Evolutionary conservation across 2,888 invertebrate species (phyloP).

Genomic region (Papilio protenor): DNA sequence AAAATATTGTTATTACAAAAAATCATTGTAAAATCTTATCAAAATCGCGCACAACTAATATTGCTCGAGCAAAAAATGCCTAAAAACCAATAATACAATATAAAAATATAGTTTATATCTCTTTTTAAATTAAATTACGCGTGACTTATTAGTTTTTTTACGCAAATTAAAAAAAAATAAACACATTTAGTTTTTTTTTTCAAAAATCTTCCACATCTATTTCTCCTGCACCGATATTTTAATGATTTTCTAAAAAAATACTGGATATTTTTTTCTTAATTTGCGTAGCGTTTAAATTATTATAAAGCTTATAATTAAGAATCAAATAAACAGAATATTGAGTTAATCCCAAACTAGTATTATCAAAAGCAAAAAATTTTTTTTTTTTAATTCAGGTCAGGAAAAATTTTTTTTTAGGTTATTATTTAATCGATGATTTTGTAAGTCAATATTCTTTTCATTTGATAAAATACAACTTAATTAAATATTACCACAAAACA

Average conservation of each 20-base stretch:
- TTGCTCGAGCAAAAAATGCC: slow-evolving; percentile 65
- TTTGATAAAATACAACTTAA: slow-evolving; percentile 50
- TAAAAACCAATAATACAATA: slow-evolving; percentile 67
- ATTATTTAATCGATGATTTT: not conserved
- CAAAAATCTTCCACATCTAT: not conserved
- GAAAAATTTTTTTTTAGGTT: not conserved
- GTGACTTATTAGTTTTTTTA: slow-evolving; percentile 30
- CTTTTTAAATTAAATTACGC: slow-evolving; percentile 38
- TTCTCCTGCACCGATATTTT: not conserved
- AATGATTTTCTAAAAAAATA: not conserved
- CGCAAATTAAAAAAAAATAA: slow-evolving; percentile 21
- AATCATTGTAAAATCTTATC: slow-evolving; percentile 67
- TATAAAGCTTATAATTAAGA: slow-evolving; percentile 21
- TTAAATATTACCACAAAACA: slow-evolving; percentile 57
- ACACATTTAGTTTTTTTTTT: not conserved
- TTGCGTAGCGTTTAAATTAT: slow-evolving; percentile 10
- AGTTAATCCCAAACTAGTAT: not conserved
- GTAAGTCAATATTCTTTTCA: slow-evolving; percentile 45
- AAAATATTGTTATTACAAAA: slow-evolving; percentile 55
- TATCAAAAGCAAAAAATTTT: not conserved
- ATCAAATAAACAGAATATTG: slow-evolving; percentile 38
- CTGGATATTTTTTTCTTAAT: slow-evolving; percentile 10
- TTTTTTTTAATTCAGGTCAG: not conserved
- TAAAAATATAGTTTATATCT: slow-evolving; percentile 71
- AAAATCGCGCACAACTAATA: slow-evolving; percentile 60